Evolutionary conservation across 2,797 vertebrate genomes (phyloP), one percentile per base, ranked within the genome.

Genomic region (Danio tinwini): DNA sequence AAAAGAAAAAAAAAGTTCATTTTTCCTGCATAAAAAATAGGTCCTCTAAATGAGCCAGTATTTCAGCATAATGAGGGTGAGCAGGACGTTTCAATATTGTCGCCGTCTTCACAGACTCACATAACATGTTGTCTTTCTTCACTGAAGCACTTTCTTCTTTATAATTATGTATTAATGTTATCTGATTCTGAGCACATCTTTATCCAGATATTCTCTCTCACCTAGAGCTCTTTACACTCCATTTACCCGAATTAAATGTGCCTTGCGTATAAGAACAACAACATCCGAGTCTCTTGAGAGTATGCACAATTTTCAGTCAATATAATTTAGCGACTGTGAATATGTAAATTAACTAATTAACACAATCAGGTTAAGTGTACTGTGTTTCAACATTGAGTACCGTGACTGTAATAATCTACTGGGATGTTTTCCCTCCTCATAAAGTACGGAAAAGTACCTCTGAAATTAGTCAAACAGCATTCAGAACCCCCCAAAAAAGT

Each of bases 11-110:
- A 7, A 49, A 75, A 78, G 77, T 76, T 81, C 62, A 82, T 83
- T 81, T 76, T 49, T 58, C 42, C 68, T 64, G 78, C 44, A 53
- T 62, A 74, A 82, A 81, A 83, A 85, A 78, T 64, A 85, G 74
- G 74, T 39, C 39, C 49, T 50, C 81, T 71, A 79, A 84, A 82
- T 82, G 62, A 78, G 59, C 45, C 59, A 81, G 75, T 78, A 76
- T 80, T 85, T 76, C 77, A 64, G 62, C 17, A 65, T 73, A 82
- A 81, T 76, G 61, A 74, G 75, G 77, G 52, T 3, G 58, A 76
- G 70, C 64, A 56, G 45, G 71, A 74, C 17, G 39, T 21, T 72
- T 78, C 70, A 78, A 71, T 70, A 74, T 62, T 84, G 74, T 83
- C 55, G 76, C 69, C 39, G 42, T 74, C 65, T 73, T 70, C 69